These are phyloP conservation scores for Drosophila pallidifrons DNA, from an alignment of 1,140 invertebrate species.

Conservation along the genomic window DNA sequence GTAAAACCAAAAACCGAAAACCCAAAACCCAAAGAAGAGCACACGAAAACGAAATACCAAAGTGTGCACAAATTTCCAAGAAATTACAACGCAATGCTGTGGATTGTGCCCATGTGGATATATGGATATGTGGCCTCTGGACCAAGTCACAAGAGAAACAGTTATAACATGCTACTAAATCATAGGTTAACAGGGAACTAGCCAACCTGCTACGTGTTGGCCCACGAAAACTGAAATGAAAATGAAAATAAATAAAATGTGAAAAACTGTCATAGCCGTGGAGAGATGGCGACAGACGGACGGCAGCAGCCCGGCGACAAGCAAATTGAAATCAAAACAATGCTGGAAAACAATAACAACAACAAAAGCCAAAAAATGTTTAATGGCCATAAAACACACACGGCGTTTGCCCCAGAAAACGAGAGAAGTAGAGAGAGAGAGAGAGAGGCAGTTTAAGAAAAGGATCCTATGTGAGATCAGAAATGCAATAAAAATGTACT, in stretches of 20 bases:
- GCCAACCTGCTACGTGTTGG: conserved; percentile 77
- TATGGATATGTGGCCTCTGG: conserved; percentile 21
- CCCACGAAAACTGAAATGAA: conserved; percentile 34
- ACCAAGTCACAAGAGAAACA: conserved; percentile 68
- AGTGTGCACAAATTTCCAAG: conserved; percentile 84
- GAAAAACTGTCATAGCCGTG: conserved; percentile 68
- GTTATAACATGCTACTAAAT: conserved; percentile 81
- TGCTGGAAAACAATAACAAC: conserved; percentile 44
- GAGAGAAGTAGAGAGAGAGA: conserved; percentile 7
- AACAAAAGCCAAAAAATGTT: conserved; percentile 63
- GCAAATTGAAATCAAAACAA: conserved; percentile 80
- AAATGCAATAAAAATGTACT: conserved; percentile 71
- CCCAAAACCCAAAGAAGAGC: conserved; percentile 56
- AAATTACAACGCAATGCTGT: conserved; percentile 73
- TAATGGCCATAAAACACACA: conserved; percentile 71
- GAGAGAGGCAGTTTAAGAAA: conserved; percentile 20
- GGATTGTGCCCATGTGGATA: conserved; percentile 45
- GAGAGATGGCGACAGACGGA: conserved; percentile 17
- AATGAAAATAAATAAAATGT: conserved; percentile 69
- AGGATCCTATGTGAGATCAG: conserved; percentile 45
- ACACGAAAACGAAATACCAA: conserved; percentile 79
- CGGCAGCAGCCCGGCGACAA: conserved; percentile 45
- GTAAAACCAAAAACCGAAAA: conserved; percentile 59
- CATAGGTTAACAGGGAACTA: conserved; percentile 59
- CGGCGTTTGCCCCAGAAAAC: conserved; percentile 20